phyloP scores from a whole-genome alignment of 2,888 invertebrate species.

The Aphodius granarius region DNA sequence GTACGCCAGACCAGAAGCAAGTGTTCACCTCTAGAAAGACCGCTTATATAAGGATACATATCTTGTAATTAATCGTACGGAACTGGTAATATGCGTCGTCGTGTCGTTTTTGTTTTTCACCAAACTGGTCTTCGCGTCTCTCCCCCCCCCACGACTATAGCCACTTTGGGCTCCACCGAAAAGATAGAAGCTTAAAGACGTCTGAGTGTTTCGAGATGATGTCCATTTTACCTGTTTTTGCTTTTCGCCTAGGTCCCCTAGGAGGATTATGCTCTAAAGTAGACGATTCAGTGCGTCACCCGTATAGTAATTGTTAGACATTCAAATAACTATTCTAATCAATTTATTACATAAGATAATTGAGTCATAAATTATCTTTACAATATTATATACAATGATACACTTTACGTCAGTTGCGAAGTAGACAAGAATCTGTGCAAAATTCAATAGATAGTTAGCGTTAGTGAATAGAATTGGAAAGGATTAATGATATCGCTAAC shows the following conservation, averaged over 20 bases:
- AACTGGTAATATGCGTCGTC: conserved; percentile 29
- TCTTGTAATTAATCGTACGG: conserved; percentile 36
- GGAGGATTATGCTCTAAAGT: neutral
- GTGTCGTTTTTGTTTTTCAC: conserved; percentile 22
- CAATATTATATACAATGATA: too few relatives aligned
- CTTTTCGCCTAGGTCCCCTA: too few relatives aligned
- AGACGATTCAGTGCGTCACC: too few relatives aligned
- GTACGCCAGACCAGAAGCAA: conserved; percentile 8
- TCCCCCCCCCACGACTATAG: neutral
- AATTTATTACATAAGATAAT: neutral
- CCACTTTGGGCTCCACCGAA: neutral
- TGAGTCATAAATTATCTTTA: neutral
- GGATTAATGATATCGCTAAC: too few relatives aligned
- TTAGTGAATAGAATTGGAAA: neutral
- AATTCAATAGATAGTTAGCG: too few relatives aligned
- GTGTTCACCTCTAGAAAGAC: conserved; percentile 18
- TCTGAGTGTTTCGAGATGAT: neutral
- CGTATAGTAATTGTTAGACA: neutral
- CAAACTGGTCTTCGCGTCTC: conserved; percentile 4
- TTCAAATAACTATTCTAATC: neutral
- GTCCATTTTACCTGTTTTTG: neutral
- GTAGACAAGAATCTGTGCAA: neutral
- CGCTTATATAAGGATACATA: conserved; percentile 34
- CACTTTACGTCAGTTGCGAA: too few relatives aligned
- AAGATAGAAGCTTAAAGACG: neutral